A percentile compares a stretch with the other conserved stretches of the same genome.
Conservation (phyloP, 1,140 invertebrate genomes). For the Vanessa atalanta region DNA sequence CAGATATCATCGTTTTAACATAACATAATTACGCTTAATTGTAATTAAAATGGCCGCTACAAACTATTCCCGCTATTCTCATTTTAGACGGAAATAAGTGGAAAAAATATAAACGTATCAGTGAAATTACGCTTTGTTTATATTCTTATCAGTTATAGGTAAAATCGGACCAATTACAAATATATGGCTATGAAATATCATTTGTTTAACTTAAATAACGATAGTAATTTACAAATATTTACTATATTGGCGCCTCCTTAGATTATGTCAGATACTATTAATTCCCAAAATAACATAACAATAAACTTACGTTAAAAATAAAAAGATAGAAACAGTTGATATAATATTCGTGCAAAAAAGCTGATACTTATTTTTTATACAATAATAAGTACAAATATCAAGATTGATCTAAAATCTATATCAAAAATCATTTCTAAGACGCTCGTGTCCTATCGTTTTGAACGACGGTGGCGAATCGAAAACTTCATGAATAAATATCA, state of each 20-base stretch:
- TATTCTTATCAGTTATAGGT: slow-evolving; percentile 7
- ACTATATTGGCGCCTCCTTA: slow-evolving; percentile 31
- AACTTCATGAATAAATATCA: slow-evolving; percentile 78
- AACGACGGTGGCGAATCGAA: slow-evolving; percentile 76
- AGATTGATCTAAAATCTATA: slow-evolving; percentile 38
- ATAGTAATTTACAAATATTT: slow-evolving; percentile 10
- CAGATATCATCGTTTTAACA: too few relatives aligned
- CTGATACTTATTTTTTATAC: not conserved
- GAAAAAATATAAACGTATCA: not conserved
- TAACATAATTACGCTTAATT: too few relatives aligned
- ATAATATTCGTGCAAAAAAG: not conserved
- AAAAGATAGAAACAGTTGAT: not conserved
- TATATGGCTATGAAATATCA: not conserved
- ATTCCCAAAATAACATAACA: slow-evolving; percentile 2
- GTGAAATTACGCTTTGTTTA: not conserved
- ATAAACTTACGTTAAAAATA: not conserved
- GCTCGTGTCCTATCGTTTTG: slow-evolving; percentile 57
- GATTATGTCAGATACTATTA: slow-evolving; percentile 14
- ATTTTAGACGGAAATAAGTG: not conserved
- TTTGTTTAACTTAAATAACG: slow-evolving; percentile 6
- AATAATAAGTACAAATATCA: slow-evolving; percentile 54
- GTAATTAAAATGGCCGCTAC: too few relatives aligned
- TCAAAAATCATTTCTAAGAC: slow-evolving; percentile 53
- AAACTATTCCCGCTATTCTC: not conserved
- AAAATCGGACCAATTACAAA: slow-evolving; percentile 2